A percentile compares a stretch with the other conserved stretches of the same genome.
These are phyloP conservation scores for Periplaneta americana DNA, from an alignment of 1,140 invertebrate species.

Conservation along the genomic window DNA sequence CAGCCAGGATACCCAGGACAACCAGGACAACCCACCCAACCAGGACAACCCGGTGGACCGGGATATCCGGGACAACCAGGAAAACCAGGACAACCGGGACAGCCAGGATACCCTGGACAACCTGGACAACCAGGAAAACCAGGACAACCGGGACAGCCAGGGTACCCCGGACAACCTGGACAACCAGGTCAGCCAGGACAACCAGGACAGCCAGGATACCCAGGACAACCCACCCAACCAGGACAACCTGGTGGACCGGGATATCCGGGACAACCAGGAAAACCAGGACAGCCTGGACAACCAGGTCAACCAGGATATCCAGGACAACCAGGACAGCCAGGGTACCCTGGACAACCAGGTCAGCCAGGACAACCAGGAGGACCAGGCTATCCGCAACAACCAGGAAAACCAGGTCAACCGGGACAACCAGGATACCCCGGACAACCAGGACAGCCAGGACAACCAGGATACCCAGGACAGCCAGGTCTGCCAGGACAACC, in stretches of 20 bases:
- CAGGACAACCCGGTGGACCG: slow-evolving; percentile 25
- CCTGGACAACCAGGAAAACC: slow-evolving; percentile 14
- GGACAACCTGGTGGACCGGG: too few relatives aligned
- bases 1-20: slow-evolving; percentile 19
- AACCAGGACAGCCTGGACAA: slow-evolving; percentile 23
- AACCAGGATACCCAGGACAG: slow-evolving; percentile 24
- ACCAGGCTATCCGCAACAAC: slow-evolving; percentile 14
- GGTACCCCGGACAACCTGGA: slow-evolving; percentile 19
- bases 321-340: slow-evolving; percentile 17
- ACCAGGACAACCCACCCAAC: slow-evolving; percentile 19
- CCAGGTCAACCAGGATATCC: slow-evolving; percentile 22
- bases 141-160: slow-evolving; percentile 23
- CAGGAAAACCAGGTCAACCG: slow-evolving; percentile 22
- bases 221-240: slow-evolving; percentile 18
- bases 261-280: slow-evolving; percentile 24
- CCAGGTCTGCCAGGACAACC: slow-evolving; percentile 23
- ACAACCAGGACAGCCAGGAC: slow-evolving; percentile 19
- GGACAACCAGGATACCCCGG: slow-evolving; percentile 22
- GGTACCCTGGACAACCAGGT: not conserved
- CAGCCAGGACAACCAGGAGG: slow-evolving; percentile 15
- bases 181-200: slow-evolving; percentile 16
- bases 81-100: slow-evolving; percentile 22
- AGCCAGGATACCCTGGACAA: slow-evolving; percentile 9
- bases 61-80: slow-evolving; percentile 23
- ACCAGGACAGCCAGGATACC: slow-evolving; percentile 22